Percentiles rank a stretch among this genome's conserved stretches.
phyloP scores from a whole-genome alignment of 2,888 invertebrate genomes.

The Tetanocera ferruginea region DNA sequence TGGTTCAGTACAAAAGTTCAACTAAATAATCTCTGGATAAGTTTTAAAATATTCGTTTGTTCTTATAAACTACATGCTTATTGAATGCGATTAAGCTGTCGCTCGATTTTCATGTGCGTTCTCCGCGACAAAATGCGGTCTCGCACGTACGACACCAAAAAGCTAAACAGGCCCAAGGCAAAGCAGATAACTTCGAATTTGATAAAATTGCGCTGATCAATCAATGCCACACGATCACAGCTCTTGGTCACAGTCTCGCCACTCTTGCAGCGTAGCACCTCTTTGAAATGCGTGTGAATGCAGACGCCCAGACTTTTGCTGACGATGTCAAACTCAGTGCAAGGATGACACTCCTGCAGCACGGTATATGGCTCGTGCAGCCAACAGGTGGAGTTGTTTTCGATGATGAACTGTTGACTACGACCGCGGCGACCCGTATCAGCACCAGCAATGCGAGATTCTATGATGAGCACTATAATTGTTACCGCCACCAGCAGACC shows the following conservation, averaged over 20 bases:
- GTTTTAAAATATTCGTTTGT: background rate
- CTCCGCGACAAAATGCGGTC: slow-evolving; percentile 62
- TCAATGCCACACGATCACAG: slow-evolving; percentile 87
- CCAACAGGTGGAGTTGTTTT: slow-evolving; percentile 86
- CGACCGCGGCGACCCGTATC: slow-evolving; percentile 52
- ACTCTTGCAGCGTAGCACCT: slow-evolving; percentile 83
- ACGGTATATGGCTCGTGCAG: slow-evolving; percentile 79
- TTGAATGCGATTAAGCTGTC: slow-evolving; percentile 62
- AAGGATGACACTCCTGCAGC: slow-evolving; percentile 84
- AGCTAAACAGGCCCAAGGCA: slow-evolving; percentile 60
- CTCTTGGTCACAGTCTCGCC: slow-evolving; percentile 87
- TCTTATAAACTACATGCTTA: slow-evolving; percentile 46
- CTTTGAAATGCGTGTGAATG: slow-evolving; percentile 86
- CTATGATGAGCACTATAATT: slow-evolving; percentile 83
- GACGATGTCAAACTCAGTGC: slow-evolving; percentile 86
- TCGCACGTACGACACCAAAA: slow-evolving; percentile 62
- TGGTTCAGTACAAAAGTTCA: background rate
- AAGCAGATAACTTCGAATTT: slow-evolving; percentile 64
- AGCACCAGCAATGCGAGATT: slow-evolving; percentile 73
- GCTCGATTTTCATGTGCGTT: slow-evolving; percentile 62
- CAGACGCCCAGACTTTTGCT: slow-evolving; percentile 87
- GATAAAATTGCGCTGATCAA: slow-evolving; percentile 83
- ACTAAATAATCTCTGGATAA: background rate
- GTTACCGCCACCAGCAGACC: slow-evolving; percentile 84
- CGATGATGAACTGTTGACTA: slow-evolving; percentile 74